Evolutionary conservation across 2,888 invertebrate genomes (phyloP), one percentile per base, ranked within the genome.

Genomic region (Drosophila seclusa): DNA sequence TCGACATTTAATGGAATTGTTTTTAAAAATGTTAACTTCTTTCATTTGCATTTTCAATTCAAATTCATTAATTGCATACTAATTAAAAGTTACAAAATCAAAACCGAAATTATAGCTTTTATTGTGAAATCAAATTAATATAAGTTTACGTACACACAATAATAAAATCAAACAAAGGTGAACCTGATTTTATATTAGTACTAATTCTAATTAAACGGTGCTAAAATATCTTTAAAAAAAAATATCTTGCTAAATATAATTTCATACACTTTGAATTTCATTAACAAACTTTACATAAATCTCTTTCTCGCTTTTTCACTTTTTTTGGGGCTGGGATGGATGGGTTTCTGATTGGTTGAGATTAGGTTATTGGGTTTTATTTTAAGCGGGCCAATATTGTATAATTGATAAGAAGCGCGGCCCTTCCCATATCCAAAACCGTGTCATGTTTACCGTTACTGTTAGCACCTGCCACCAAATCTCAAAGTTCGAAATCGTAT

Each of bases 391-490:
- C 29, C 6, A 50, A 59, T 74, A 82, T 87, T 89, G 78, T 80
- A 75, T 82, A 82, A 87, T 80, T 87, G 89, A 89, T 89, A 86
- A 85, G 69, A 71, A 70, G 40, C n/a, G 38, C 21, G 32, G 36
- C 40, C 48, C 54, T 29, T 53, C 38, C 38, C 18, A 32, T 13
- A 55, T 0, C 31, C 55, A 75, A 69, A 80, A 72, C 52, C 72
- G 74, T 82, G 80, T 67, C 71, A 80, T 82, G 82, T 85, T 85
- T 85, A 85, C 85, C 85, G 89, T 85, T 87, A 71, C 62, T 55
- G 21, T 85, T 89, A 84, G 80, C 85, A 89, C 85, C 82, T 82
- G 89, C 57, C 69, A 86, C 73, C 38, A 49, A 67, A 66, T 67
- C 53, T 42, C 38, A 68, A 68, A 75, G 70, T 66, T 57, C 68